Evolutionary conservation across 2,797 vertebrate species (phyloP).

Genomic region (Neoniphon sammara): DNA sequence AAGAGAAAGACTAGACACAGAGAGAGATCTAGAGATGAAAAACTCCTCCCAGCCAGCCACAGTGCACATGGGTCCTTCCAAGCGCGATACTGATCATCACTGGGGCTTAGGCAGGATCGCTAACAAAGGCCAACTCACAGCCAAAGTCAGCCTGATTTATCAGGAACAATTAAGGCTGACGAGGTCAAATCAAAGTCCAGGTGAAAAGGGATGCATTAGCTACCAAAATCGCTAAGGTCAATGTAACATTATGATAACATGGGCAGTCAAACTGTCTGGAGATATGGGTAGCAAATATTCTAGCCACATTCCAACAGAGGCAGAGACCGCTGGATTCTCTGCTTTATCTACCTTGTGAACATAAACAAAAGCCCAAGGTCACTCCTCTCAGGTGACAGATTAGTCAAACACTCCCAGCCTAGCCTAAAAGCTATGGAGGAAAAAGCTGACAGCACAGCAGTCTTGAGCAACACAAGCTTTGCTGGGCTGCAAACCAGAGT

Average conservation of each 20-base stretch:
- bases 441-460: constrained; percentile 16
- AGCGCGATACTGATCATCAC: constrained; percentile 88
- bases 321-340: constrained; percentile 1
- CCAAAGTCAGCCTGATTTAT: no score
- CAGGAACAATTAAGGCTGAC: neutral
- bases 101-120: constrained; percentile 60
- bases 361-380: constrained; percentile 52
- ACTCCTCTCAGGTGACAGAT: constrained; percentile 17
- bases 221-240: constrained; percentile 32
- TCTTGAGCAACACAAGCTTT: constrained; percentile 18
- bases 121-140: neutral
- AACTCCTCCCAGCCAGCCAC: constrained; percentile 70
- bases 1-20: constrained; percentile 4
- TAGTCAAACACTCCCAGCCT: constrained; percentile 7
- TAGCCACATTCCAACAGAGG: constrained; percentile 7
- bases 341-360: constrained; percentile 35
- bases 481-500: neutral
- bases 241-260: constrained; percentile 43
- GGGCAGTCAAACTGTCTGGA: constrained; percentile 28
- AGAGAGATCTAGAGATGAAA: constrained; percentile 40
- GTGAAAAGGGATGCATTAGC: constrained; percentile 7
- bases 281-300: constrained; percentile 14
- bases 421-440: neutral
- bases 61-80: constrained; percentile 83
- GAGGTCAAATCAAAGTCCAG: constrained; percentile 33